These are phyloP conservation scores for Caenorhabditis tropicalis DNA, from an alignment of 1,140 invertebrate genomes.

Conservation along the genomic window DNA sequence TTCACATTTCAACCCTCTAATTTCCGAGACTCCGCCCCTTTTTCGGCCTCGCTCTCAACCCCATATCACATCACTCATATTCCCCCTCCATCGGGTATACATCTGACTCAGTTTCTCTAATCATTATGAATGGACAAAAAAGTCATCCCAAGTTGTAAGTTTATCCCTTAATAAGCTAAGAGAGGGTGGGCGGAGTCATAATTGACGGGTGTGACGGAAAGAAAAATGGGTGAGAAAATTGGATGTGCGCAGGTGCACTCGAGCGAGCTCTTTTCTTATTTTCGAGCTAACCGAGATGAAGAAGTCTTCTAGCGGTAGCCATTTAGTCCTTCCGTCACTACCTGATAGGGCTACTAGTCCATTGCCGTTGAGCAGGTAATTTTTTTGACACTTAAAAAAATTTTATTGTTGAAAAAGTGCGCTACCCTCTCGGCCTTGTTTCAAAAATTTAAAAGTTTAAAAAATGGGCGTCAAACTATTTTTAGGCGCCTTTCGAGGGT, in stretches of 20 bases:
- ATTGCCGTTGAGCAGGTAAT: background rate
- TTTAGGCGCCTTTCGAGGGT: no score
- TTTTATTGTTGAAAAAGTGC: no score
- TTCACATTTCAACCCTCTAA: background rate
- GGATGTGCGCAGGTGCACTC: no score
- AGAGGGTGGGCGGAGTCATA: background rate
- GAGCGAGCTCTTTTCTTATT: background rate
- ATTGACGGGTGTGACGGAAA: background rate
- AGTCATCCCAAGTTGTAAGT: slow-evolving; percentile 29
- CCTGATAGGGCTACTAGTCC: background rate
- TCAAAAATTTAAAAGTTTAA: background rate
- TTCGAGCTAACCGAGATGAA: background rate
- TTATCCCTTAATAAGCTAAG: background rate
- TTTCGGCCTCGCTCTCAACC: background rate
- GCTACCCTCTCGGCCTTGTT: background rate
- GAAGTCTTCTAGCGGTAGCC: slow-evolving; percentile 6
- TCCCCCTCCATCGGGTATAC: background rate
- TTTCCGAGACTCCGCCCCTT: slow-evolving; percentile 12
- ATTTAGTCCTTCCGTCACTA: background rate
- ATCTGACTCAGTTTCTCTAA: background rate
- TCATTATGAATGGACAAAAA: slow-evolving; percentile 1
- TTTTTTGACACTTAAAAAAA: background rate
- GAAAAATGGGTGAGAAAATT: background rate
- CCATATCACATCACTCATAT: background rate
- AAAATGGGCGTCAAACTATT: no score